phyloP scores from a whole-genome alignment of 2,888 invertebrate species.

The Hesperia comma region DNA sequence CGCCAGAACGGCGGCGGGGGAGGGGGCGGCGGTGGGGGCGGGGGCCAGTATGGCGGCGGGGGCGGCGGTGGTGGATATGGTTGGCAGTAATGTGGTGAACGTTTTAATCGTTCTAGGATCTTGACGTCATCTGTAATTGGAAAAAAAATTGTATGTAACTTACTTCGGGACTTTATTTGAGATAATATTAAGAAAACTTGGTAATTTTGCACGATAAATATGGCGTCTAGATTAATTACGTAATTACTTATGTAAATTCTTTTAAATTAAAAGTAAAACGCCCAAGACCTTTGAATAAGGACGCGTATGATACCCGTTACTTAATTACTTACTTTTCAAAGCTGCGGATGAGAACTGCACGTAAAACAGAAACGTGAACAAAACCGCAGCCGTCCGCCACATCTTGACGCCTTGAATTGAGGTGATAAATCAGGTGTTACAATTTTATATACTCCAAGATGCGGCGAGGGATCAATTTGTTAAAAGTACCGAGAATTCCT shows the following conservation, averaged over 20 bases:
- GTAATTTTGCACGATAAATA: too few species aligned
- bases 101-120: slow-evolving; percentile 54
- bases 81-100: slow-evolving; percentile 56
- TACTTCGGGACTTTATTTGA: too few species aligned
- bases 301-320: slow-evolving; percentile 32
- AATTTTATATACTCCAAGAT: slow-evolving; percentile 62
- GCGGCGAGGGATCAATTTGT: slow-evolving; percentile 48
- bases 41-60: slow-evolving; percentile 44
- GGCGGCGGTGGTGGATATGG: slow-evolving; percentile 41
- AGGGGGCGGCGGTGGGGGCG: slow-evolving; percentile 47
- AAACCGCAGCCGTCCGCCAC: slow-evolving; percentile 59
- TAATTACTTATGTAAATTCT: too few species aligned
- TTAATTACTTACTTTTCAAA: slow-evolving; percentile 54
- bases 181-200: too few species aligned
- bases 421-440: slow-evolving; percentile 45
- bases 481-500: slow-evolving; percentile 52
- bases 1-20: slow-evolving; percentile 15
- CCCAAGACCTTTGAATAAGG: neutral
- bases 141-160: neutral
- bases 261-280: too few species aligned
- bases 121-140: slow-evolving; percentile 56
- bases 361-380: slow-evolving; percentile 47
- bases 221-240: too few species aligned
- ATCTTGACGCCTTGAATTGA: slow-evolving; percentile 56
- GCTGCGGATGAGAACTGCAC: slow-evolving; percentile 46